phyloP scores from a whole-genome alignment of 2,113 vertebrate species.

The Syrrhaptes paradoxus region DNA sequence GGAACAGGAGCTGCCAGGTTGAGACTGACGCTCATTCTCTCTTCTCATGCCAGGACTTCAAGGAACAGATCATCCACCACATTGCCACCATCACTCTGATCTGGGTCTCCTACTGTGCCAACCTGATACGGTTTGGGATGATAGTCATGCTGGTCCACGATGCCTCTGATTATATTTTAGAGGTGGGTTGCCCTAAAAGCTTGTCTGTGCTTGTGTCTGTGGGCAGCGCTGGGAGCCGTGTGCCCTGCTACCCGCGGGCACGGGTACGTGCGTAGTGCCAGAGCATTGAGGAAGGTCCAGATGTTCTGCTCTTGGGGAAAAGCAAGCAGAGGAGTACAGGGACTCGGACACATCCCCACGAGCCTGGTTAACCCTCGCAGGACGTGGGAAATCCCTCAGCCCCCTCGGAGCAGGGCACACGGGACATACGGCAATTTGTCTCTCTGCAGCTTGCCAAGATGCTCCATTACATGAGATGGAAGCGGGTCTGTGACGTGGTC shows the following conservation, averaged over 20 bases:
- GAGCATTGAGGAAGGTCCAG: neutral
- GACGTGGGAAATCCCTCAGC: neutral
- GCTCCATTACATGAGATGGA: constrained; percentile 78
- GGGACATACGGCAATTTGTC: neutral
- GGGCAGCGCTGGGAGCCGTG: neutral
- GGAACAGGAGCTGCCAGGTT: neutral
- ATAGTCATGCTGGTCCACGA: constrained; percentile 83
- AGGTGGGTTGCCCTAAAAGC: constrained; percentile 64
- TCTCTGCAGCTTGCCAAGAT: constrained; percentile 79
- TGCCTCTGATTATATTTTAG: constrained; percentile 81
- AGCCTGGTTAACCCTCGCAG: neutral
- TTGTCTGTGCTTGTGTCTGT: neutral
- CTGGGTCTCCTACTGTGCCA: constrained; percentile 81
- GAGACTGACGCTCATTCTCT: neutral
- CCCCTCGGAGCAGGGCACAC: neutral
- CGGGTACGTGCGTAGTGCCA: no score
- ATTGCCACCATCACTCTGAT: constrained; percentile 81
- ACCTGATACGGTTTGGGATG: constrained; percentile 76
- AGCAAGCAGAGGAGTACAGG: neutral
- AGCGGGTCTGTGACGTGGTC: constrained; percentile 68
- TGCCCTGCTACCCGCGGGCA: no score
- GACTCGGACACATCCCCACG: neutral
- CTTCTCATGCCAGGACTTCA: constrained; percentile 77
- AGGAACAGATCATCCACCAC: constrained; percentile 82
- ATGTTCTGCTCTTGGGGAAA: neutral